These are phyloP conservation scores for Siniperca undulata DNA, from an alignment of 2,797 vertebrate genomes.

Conservation along the genomic window DNA sequence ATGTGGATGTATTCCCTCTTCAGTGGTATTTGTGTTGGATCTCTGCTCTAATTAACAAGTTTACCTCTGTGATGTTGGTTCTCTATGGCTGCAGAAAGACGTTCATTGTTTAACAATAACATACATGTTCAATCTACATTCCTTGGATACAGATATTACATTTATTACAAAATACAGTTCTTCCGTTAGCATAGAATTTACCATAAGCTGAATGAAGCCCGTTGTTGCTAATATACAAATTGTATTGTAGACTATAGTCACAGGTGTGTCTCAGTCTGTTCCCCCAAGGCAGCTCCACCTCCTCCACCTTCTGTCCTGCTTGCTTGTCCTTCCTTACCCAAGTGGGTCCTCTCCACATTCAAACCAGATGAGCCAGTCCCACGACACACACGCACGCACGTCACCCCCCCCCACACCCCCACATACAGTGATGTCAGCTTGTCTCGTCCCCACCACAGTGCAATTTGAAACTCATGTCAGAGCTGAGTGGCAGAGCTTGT, in stretches of 20 bases:
- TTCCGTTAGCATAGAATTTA: background rate
- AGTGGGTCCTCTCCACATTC: slow-evolving; percentile 45
- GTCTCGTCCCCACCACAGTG: background rate
- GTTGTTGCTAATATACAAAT: background rate
- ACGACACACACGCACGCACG: slow-evolving; percentile 17
- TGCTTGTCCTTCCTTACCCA: slow-evolving; percentile 1
- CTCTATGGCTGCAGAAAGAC: background rate
- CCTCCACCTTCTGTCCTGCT: slow-evolving; percentile 27
- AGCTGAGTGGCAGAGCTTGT: slow-evolving; percentile 8
- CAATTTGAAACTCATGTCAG: slow-evolving; percentile 29
- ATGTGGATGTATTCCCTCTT: background rate
- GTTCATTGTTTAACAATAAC: background rate
- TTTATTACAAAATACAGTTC: background rate
- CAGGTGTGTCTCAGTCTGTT: slow-evolving; percentile 22
- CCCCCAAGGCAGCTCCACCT: slow-evolving; percentile 25
- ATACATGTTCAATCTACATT: background rate
- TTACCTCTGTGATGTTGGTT: background rate
- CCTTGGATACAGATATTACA: background rate
- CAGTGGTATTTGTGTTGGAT: background rate
- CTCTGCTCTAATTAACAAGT: background rate
- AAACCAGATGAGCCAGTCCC: slow-evolving; percentile 62
- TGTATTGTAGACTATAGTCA: background rate
- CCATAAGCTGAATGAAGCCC: background rate
- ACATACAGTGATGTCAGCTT: slow-evolving; percentile 29
- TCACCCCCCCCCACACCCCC: slow-evolving; percentile 10